phyloP scores from a whole-genome alignment of 1,140 invertebrate species.

The Triops cancriformis region DNA sequence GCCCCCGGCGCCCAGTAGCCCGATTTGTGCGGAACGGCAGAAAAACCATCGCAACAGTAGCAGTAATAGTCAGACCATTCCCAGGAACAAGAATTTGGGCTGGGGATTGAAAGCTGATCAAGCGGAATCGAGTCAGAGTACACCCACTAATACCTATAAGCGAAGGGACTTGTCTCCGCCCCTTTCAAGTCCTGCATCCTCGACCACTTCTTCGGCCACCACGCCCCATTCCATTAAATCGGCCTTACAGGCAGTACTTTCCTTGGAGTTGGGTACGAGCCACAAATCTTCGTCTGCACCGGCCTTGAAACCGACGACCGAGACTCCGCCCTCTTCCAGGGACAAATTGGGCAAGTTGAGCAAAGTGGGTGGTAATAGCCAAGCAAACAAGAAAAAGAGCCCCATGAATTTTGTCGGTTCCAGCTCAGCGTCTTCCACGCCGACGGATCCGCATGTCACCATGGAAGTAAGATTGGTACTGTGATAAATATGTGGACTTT shows the following conservation, averaged over 20 bases:
- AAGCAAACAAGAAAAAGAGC: not conserved
- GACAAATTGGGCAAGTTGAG: not conserved
- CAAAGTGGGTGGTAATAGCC: not conserved
- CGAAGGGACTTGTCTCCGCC: not conserved
- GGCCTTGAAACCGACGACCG: conserved; percentile 1
- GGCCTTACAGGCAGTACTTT: conserved; percentile 23
- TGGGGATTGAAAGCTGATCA: not conserved
- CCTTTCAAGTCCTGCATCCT: not conserved
- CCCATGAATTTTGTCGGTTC: not conserved
- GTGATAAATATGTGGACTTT: conserved; percentile 5
- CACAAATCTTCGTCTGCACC: conserved; percentile 24
- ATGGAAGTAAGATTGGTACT: conserved; percentile 21
- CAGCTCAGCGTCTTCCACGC: conserved; percentile 27
- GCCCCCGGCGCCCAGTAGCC: not conserved
- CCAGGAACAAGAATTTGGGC: not conserved
- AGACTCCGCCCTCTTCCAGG: not conserved
- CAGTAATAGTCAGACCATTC: not conserved
- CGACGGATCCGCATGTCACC: conserved; percentile 25
- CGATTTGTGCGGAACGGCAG: not conserved
- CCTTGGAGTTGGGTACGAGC: conserved; percentile 8
- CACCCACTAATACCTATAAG: not conserved
- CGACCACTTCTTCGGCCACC: not conserved
- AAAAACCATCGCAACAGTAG: too few species aligned
- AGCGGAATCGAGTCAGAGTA: not conserved
- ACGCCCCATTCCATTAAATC: conserved; percentile 23